Base-by-base conservation (phyloP, 2,797 vertebrate species). In the Acropternis orthonyx region DNA sequence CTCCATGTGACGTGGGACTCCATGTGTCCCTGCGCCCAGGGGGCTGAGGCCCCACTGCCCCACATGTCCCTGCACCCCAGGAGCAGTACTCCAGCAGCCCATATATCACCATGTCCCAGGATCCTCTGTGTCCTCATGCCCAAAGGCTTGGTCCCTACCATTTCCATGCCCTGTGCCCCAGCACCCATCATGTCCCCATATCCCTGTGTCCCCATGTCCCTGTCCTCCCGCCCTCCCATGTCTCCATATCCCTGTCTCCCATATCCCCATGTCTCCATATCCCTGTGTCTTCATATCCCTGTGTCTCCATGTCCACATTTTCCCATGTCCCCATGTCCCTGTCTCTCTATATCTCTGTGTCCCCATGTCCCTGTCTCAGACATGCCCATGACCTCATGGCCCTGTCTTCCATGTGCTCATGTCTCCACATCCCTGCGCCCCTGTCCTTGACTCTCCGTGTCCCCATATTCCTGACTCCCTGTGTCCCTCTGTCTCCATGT, bases 1-100 rank as follows among this genome's bases (percentile, higher is more conserved):
- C 26, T 66, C 24, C 10, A 1, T 0, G 3, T 20, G 22, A 9
- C 1, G 0, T 22, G 41, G 16, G 26, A 49, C 7, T 3, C 37
- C 26, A 4, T 3, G 0, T 0, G 5, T 66, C 37, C 36, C n/a
- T 21, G 10, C 37, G 39, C 9, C 73, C 27, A 21, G 18, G 12
- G 19, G 23, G 3, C 27, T 74, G 43, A 52, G 13, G 24, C 22
- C 23, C 20, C 54, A 22, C 13, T 48, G n/a, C 41, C 56, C 14
- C 65, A 76, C 13, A 2, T 17, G 37, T 8, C 41, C 44, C 32
- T 2, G 0, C 9, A 28, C 2, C 7, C 12, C 37, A 36, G 27
- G 5, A 19, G 30, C 39, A 41, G 23, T 41, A 7, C 7, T 10
- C 16, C 51, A 28, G 24, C 14, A 4, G 6, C 18, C 58, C 24